Conservation (phyloP, 1,140 invertebrate species). For the Caenorhabditis briggsae region DNA sequence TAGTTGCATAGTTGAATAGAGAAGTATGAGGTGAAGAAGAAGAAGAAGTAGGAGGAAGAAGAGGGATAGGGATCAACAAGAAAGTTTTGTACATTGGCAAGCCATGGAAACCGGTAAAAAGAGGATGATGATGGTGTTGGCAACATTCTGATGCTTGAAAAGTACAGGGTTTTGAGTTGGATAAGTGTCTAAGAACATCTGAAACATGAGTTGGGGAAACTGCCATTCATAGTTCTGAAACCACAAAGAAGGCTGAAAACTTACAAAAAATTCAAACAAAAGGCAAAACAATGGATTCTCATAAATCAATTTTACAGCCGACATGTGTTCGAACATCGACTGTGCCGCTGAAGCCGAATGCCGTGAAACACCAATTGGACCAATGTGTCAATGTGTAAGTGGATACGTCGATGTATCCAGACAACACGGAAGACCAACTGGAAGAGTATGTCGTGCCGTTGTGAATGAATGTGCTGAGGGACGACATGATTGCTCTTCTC, state of each 20-base stretch:
- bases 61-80: neutral
- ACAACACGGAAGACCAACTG: slow-evolving; percentile 73
- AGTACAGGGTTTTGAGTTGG: neutral
- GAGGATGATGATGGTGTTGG: neutral
- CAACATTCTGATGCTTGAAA: neutral
- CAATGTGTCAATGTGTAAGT: slow-evolving; percentile 73
- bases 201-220: too few relatives aligned
- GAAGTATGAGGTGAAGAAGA: slow-evolving; percentile 23
- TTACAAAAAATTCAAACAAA: neutral
- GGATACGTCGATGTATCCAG: slow-evolving; percentile 72
- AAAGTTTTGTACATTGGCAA: neutral
- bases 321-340: slow-evolving; percentile 72
- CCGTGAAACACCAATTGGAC: slow-evolving; percentile 70
- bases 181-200: neutral
- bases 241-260: too few relatives aligned
- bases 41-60: slow-evolving; percentile 37
- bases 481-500: slow-evolving; percentile 76
- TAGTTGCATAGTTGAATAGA: slow-evolving; percentile 40
- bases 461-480: slow-evolving; percentile 74
- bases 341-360: slow-evolving; percentile 78
- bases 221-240: too few relatives aligned
- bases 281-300: neutral
- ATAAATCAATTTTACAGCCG: slow-evolving; percentile 64
- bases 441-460: slow-evolving; percentile 72
- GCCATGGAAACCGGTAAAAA: slow-evolving; percentile 31